Conservation (phyloP, 2,113 vertebrate genomes). For the Circaetus gallicus region DNA sequence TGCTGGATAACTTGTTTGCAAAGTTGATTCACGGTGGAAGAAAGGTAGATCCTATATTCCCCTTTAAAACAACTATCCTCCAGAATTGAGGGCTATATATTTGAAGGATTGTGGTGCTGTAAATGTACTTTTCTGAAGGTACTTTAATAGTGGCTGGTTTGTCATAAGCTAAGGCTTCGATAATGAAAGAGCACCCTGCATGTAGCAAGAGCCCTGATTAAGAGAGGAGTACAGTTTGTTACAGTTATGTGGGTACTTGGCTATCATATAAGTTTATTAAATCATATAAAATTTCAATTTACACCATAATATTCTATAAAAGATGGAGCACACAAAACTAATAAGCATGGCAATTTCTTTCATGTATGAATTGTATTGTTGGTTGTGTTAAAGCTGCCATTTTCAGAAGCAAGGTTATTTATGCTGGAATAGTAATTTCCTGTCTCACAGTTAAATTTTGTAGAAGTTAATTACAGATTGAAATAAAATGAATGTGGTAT, state of each 20-base stretch:
- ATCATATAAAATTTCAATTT: constrained; percentile 79
- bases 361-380: constrained; percentile 60
- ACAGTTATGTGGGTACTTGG: constrained; percentile 68
- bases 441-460: constrained; percentile 73
- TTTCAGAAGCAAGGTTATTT: constrained; percentile 70
- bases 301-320: constrained; percentile 71
- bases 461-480: constrained; percentile 76
- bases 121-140: constrained; percentile 37
- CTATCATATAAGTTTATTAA: constrained; percentile 79
- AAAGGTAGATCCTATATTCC: neutral
- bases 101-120: neutral
- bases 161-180: constrained; percentile 13
- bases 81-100: constrained; percentile 2
- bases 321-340: constrained; percentile 70
- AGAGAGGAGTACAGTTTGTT: constrained; percentile 63
- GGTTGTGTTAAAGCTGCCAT: constrained; percentile 69
- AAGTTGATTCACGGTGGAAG: neutral
- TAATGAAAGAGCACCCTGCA: constrained; percentile 31
- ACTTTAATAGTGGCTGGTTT: constrained; percentile 41
- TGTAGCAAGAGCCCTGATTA: constrained; percentile 36
- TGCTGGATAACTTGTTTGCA: neutral
- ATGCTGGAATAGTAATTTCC: constrained; percentile 67
- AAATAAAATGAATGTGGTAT: constrained; percentile 66
- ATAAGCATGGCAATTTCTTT: constrained; percentile 73
- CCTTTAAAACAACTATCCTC: neutral